phyloP scores from a whole-genome alignment of 2,888 invertebrate species.

The Smittia aterrima region DNA sequence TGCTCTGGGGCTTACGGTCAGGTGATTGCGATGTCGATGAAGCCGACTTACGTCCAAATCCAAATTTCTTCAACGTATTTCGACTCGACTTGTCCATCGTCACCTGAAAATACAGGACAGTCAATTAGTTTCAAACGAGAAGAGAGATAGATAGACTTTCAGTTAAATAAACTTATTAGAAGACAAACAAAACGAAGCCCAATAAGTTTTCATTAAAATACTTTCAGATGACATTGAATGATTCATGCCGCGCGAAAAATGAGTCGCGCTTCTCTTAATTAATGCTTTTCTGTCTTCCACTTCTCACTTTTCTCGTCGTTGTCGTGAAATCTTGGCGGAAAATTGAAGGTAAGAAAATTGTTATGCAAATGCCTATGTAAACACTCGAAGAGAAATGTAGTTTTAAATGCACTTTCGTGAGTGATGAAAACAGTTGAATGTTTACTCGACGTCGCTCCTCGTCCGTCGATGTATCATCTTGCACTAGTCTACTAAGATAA shows the following conservation, averaged over 20 bases:
- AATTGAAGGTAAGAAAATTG: neutral
- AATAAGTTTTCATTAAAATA: neutral
- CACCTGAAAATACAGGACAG: slow-evolving; percentile 45
- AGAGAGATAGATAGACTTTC: neutral
- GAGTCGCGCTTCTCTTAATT: neutral
- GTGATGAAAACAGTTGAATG: neutral
- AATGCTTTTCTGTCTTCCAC: neutral
- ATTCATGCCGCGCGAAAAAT: neutral
- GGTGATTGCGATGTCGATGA: slow-evolving; percentile 48
- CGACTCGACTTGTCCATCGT: slow-evolving; percentile 53
- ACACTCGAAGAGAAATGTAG: neutral
- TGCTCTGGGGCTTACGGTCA: slow-evolving; percentile 50
- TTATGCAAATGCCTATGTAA: neutral
- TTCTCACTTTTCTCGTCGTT: too few species aligned
- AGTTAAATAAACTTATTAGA: slow-evolving; percentile 1
- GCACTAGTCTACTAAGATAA: neutral
- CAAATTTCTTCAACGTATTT: slow-evolving; percentile 73
- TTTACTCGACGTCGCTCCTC: neutral
- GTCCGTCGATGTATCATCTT: neutral
- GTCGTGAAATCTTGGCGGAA: neutral
- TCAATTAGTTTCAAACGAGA: too few species aligned
- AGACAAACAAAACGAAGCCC: neutral
- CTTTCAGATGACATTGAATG: slow-evolving; percentile 4
- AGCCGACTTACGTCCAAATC: slow-evolving; percentile 58
- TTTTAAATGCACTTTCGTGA: slow-evolving; percentile 8